Conservation (phyloP, 2,797 vertebrate species). For the Phoebastria nigripes region DNA sequence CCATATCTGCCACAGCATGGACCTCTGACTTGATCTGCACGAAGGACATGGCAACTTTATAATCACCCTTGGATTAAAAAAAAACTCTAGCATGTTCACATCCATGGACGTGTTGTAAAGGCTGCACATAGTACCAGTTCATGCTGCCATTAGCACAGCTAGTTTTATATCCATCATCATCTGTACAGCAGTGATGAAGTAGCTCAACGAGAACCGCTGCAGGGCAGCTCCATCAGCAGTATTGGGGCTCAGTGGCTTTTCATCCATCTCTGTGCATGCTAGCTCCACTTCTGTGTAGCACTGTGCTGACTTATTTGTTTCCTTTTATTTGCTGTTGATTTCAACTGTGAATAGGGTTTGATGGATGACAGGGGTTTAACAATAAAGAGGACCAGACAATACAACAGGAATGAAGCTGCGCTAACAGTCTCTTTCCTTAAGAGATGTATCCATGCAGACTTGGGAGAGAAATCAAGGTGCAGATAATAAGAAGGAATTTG, state of each 20-base stretch:
- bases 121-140: not conserved
- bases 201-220: not conserved
- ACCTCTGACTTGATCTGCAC: not conserved
- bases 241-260: conserved; percentile 36
- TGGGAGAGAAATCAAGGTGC: not conserved
- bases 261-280: not conserved
- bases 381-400: not conserved
- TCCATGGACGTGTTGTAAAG: not conserved
- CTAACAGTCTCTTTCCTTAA: not conserved
- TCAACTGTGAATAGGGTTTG: conserved; percentile 18
- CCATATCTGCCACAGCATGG: not conserved
- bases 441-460: not conserved
- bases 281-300: not conserved
- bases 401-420: not conserved
- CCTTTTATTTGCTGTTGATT: conserved; percentile 48
- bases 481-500: not conserved
- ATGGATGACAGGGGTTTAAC: conserved; percentile 10
- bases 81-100: not conserved
- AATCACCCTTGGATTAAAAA: not conserved
- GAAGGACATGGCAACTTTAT: not conserved
- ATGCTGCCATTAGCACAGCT: not conserved
- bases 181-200: not conserved
- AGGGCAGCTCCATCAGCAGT: conserved; percentile 18
- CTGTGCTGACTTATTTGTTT: conserved; percentile 33
- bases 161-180: not conserved